A percentile compares a stretch with the other conserved stretches of the same genome.
Conservation (phyloP, 2,797 vertebrate species). For the Lithobates pipiens region DNA sequence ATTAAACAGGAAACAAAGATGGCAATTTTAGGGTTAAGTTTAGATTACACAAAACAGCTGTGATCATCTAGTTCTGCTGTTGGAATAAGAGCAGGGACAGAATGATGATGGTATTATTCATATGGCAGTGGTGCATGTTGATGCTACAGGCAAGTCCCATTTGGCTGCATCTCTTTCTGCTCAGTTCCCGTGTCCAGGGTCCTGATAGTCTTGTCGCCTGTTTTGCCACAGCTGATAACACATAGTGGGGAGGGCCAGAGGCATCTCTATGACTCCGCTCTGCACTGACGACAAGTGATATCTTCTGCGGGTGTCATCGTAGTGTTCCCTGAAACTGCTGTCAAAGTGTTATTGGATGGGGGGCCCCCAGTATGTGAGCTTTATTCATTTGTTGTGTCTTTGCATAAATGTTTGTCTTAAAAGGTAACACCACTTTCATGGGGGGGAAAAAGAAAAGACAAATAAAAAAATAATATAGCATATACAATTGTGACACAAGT, state of each 20-base stretch:
- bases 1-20: not conserved
- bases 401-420: not conserved
- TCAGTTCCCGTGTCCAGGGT: not conserved
- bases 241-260: not conserved
- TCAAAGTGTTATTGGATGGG: not conserved
- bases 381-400: too few species aligned
- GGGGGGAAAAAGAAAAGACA: too few species aligned
- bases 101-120: not conserved
- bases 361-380: too few species aligned
- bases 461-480: too few species aligned
- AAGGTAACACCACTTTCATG: too few species aligned
- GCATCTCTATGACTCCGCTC: not conserved
- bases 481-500: too few species aligned
- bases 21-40: not conserved
- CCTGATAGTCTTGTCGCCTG: not conserved
- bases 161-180: not conserved
- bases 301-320: not conserved
- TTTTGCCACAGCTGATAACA: not conserved
- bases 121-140: not conserved
- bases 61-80: not conserved
- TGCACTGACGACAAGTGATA: not conserved
- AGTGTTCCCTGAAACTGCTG: too few species aligned
- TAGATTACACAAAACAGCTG: not conserved
- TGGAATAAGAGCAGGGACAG: not conserved
- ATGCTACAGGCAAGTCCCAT: not conserved